Evolutionary conservation across 1,140 invertebrate genomes (phyloP).

Genomic region (Caerostris darwini): DNA sequence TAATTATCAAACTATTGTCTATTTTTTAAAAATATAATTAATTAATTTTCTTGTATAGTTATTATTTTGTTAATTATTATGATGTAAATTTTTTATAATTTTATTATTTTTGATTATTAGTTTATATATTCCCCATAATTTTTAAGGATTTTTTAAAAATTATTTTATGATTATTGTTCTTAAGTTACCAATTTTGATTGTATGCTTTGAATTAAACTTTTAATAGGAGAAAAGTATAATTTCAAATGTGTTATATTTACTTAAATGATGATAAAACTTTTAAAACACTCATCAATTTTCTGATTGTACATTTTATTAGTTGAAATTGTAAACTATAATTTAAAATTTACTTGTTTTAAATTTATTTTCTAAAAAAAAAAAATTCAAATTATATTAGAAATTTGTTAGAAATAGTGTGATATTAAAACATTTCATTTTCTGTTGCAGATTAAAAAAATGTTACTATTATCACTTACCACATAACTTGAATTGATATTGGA

Average conservation of each 20-base stretch:
- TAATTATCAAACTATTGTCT: neutral
- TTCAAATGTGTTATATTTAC: too few relatives aligned
- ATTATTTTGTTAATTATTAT: neutral
- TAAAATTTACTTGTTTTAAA: neutral
- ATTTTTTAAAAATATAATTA: neutral
- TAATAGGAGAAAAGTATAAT: too few relatives aligned
- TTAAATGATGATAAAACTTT: too few relatives aligned
- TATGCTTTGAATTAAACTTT: too few relatives aligned
- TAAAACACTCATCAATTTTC: too few relatives aligned
- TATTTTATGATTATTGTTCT: too few relatives aligned
- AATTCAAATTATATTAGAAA: neutral
- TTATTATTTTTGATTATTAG: neutral
- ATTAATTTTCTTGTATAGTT: neutral
- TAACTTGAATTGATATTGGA: constrained; percentile 49
- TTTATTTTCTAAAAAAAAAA: neutral
- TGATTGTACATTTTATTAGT: neutral
- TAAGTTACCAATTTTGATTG: too few relatives aligned
- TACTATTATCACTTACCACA: constrained; percentile 9
- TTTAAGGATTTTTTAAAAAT: too few relatives aligned
- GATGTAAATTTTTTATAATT: neutral
- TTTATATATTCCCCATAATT: neutral
- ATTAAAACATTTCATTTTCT: neutral
- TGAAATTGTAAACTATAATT: neutral
- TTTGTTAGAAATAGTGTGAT: neutral
- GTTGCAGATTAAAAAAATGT: constrained; percentile 27